Evolutionary conservation across 2,797 vertebrate genomes (phyloP).

Genomic region (Artibeus jamaicensis): DNA sequence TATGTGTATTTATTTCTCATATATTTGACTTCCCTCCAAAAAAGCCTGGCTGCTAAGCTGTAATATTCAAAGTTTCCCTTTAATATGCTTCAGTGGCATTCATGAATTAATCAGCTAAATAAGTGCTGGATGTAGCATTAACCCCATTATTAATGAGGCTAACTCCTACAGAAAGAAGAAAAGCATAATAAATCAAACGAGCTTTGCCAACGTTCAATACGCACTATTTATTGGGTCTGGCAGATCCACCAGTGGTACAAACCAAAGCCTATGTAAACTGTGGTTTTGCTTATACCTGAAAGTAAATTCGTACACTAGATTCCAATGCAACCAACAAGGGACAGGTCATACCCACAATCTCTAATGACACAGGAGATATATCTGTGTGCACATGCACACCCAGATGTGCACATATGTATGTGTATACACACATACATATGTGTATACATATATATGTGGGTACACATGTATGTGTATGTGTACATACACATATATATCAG

Average conservation of each 20-base stretch:
- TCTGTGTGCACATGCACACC: too few species aligned
- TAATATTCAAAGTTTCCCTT: neutral
- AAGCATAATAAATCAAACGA: neutral
- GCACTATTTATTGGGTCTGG: constrained; percentile 7
- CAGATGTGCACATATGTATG: too few species aligned
- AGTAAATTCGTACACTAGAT: constrained; percentile 77
- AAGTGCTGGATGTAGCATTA: neutral
- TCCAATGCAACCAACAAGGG: constrained; percentile 67
- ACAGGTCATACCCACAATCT: constrained; percentile 60
- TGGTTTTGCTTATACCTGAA: constrained; percentile 74
- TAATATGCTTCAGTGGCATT: constrained; percentile 33
- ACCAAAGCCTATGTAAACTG: constrained; percentile 58
- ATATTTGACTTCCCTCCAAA: neutral
- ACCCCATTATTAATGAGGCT: neutral
- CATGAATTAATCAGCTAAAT: neutral
- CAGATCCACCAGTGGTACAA: constrained; percentile 57
- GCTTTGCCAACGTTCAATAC: neutral
- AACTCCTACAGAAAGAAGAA: neutral
- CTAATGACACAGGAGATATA: constrained; percentile 43
- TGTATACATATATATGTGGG: neutral
- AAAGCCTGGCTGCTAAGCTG: neutral
- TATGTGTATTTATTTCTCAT: neutral
- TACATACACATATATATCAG: constrained; percentile 27
- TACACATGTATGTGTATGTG: too few species aligned
- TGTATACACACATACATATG: neutral